Evolutionary conservation across 2,888 invertebrate species (phyloP).

Genomic region (Periphyllus acericola): DNA sequence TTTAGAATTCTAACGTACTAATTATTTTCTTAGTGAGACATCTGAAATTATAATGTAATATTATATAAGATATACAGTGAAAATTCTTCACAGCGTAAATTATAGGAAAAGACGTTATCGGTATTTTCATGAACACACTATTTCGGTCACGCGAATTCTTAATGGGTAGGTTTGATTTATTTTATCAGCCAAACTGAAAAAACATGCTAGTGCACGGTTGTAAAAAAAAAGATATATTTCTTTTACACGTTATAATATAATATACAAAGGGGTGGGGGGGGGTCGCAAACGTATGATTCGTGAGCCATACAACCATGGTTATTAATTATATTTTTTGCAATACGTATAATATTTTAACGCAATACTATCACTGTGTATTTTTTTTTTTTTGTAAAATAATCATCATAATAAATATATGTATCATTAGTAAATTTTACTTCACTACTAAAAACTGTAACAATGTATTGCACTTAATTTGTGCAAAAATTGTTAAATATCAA

Average conservation of each 20-base stretch:
- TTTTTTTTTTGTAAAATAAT: no score
- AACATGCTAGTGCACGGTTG: neutral
- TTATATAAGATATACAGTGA: neutral
- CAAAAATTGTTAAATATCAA: no score
- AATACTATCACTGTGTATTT: no score
- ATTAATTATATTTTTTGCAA: neutral
- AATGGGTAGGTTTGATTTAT: constrained; percentile 21
- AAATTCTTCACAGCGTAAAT: neutral
- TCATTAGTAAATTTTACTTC: no score
- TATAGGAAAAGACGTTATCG: neutral
- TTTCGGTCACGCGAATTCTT: constrained; percentile 21
- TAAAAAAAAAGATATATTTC: neutral
- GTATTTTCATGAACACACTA: neutral
- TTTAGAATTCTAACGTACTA: neutral
- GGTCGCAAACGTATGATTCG: neutral
- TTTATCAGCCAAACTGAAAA: neutral
- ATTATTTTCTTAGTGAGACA: neutral
- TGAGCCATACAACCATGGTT: neutral
- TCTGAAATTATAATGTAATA: neutral
- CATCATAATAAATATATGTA: no score
- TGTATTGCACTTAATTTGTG: no score
- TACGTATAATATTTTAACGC: neutral
- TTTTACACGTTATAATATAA: neutral
- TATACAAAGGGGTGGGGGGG: neutral
- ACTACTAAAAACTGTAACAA: no score